phyloP scores from a whole-genome alignment of 35 echinoderm and acorn worm genomes.

The Lytechinus variegatus region DNA sequence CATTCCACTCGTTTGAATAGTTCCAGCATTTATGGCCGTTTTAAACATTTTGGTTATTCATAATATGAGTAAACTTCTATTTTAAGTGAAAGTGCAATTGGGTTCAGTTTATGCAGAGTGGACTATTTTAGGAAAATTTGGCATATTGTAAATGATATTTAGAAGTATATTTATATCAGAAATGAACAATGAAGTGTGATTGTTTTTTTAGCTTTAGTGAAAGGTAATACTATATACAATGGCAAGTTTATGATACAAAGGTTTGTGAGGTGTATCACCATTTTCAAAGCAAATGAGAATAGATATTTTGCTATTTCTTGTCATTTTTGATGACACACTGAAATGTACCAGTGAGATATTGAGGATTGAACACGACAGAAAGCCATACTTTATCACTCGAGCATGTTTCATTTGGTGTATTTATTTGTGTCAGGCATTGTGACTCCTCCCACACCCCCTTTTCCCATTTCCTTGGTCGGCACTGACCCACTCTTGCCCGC shows the following conservation, averaged over 20 bases:
- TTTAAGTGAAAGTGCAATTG: background rate
- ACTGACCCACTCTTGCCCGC: background rate
- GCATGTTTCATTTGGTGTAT: background rate
- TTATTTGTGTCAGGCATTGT: slow-evolving; percentile 3
- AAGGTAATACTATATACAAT: background rate
- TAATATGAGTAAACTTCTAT: background rate
- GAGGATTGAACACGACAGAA: background rate
- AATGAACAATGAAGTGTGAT: background rate
- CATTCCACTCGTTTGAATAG: too few species aligned
- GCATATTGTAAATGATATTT: background rate
- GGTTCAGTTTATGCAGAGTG: background rate
- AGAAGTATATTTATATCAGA: background rate
- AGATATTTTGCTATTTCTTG: background rate
- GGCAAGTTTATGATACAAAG: background rate
- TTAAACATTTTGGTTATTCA: too few species aligned
- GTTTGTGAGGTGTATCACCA: background rate
- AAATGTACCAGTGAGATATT: background rate
- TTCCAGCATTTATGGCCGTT: too few species aligned
- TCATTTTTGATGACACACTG: background rate
- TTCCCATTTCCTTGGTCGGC: background rate
- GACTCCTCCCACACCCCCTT: background rate
- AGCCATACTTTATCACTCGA: background rate
- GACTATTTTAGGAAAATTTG: background rate
- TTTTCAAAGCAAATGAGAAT: background rate
- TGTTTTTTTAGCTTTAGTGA: background rate